Conservation (phyloP, 2,888 invertebrate genomes). For the Osedax fenrisi region DNA sequence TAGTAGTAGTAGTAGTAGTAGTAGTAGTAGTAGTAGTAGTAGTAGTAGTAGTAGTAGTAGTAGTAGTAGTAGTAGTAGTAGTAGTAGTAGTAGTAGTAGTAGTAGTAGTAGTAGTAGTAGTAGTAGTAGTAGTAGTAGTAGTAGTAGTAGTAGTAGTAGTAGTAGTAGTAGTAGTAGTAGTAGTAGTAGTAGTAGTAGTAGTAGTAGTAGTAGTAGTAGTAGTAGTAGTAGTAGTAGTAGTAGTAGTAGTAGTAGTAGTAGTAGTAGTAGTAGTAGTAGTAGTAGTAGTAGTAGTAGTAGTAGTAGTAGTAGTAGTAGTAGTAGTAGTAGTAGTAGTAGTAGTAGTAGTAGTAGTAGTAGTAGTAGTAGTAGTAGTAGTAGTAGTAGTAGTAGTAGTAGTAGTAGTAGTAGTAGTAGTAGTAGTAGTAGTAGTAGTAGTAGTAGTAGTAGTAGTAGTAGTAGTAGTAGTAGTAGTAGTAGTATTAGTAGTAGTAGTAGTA, state of each 20-base stretch:
- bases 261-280: neutral
- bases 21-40: neutral
- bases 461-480: neutral
- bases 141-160: neutral
- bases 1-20: neutral
- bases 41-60: neutral
- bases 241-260: neutral
- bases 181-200: neutral
- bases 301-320: neutral
- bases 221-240: neutral
- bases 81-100: neutral
- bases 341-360: neutral
- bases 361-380: neutral
- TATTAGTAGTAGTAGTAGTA: neutral
- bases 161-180: neutral
- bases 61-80: neutral
- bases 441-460: neutral
- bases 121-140: neutral
- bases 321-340: neutral
- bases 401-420: neutral
- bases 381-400: neutral
- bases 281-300: neutral
- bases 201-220: neutral
- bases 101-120: neutral
- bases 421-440: neutral